These are phyloP conservation scores for Synanthedon myopaeformis DNA, from an alignment of 2,888 invertebrate species.

Conservation along the genomic window DNA sequence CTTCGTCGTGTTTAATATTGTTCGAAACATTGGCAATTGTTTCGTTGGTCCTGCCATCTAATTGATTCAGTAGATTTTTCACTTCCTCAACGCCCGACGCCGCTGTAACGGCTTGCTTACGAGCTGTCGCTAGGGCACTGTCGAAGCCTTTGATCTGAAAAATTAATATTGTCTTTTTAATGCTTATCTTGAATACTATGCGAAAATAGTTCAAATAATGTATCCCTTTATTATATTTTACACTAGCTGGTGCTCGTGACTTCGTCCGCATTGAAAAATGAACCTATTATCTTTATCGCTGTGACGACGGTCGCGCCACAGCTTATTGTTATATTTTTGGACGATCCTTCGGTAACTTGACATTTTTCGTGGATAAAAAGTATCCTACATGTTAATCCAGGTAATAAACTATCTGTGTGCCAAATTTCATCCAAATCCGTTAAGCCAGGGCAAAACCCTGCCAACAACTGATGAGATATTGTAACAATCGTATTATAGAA, in stretches of 20 bases:
- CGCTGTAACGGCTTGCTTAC: slow-evolving; percentile 50
- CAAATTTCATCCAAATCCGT: no score
- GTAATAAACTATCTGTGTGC: no score
- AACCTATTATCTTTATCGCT: no score
- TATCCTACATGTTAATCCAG: no score
- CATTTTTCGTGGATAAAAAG: no score
- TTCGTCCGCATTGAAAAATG: no score
- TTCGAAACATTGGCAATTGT: slow-evolving; percentile 46
- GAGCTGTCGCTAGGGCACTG: slow-evolving; percentile 41
- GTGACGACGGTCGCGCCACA: no score
- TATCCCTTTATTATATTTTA: not conserved
- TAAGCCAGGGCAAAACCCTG: no score
- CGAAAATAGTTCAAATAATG: not conserved
- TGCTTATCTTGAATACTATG: not conserved
- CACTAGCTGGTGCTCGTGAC: not conserved
- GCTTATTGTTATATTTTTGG: no score
- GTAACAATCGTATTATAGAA: no score
- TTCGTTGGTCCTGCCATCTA: slow-evolving; percentile 47
- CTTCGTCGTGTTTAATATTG: slow-evolving; percentile 30
- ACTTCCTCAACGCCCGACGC: slow-evolving; percentile 52
- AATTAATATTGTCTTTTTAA: not conserved
- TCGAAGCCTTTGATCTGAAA: slow-evolving; percentile 68
- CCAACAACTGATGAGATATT: no score
- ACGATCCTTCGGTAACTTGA: no score
- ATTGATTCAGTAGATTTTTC: slow-evolving; percentile 33